phyloP scores from a whole-genome alignment of 2,113 vertebrate genomes.

The Nesoenas mayeri region DNA sequence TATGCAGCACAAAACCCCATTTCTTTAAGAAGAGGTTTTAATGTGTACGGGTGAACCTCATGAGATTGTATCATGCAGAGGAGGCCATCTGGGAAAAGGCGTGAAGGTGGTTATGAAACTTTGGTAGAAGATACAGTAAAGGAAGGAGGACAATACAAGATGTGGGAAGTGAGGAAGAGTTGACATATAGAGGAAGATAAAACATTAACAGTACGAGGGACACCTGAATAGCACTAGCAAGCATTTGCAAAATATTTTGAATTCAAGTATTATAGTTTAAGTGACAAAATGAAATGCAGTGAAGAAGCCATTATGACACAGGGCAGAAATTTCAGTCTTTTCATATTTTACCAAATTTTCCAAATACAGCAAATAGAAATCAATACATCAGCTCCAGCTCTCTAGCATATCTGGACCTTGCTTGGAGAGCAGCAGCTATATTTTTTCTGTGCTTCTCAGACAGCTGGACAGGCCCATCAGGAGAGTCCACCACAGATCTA shows the following conservation, averaged over 20 bases:
- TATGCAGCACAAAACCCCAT: rapidly evolving
- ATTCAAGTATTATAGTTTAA: neutral
- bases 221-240: neutral
- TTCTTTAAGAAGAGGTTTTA: neutral
- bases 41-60: neutral
- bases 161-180: neutral
- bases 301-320: neutral
- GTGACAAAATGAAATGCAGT: neutral
- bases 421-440: neutral
- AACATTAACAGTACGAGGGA: neutral
- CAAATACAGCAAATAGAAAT: neutral
- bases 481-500: neutral
- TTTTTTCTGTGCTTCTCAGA: neutral
- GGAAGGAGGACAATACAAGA: neutral
- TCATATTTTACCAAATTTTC: neutral
- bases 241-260: neutral
- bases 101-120: neutral
- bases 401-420: neutral
- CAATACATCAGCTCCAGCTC: neutral
- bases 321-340: neutral
- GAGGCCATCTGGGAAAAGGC: neutral
- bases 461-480: neutral
- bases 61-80: neutral
- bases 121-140: neutral
- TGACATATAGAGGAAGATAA: neutral